Base-by-base conservation (phyloP, 2,888 invertebrate genomes). In the Iselma pallidipennis region DNA sequence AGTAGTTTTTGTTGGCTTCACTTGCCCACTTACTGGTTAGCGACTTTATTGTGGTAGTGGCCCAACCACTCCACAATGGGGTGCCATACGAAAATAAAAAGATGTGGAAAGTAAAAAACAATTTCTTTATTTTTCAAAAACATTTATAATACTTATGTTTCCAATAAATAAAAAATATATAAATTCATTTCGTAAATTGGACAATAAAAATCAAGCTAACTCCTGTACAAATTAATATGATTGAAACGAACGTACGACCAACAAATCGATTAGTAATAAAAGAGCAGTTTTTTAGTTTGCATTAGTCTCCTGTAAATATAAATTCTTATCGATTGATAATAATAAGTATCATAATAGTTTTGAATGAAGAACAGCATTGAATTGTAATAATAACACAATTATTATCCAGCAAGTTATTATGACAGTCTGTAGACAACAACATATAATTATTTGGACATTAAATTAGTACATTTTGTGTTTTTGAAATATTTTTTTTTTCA, bases 91-190 rank as follows among this genome's bases (percentile, higher is more conserved):
- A 4, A n/a, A 29, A 52, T 4, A 25, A 16, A 52, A 4, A 2
- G 7, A 23, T 21, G 31, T 33, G 21, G n/a, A 33, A 52, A 21
- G 19, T 74, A 78, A 74, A 80, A 81, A 81, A 81, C 81, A 81
- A 81, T 77, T 78, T 80, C 79, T 81, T 81, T 81, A 81, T 80
- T 81, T 80, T 67, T 45, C 74, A 79, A 80, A 81, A 81, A 81
- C 81, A 81, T 81, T 81, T 78, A 81, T 81, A 81, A 80, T 81
- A 80, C 76, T 79, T 75, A 74, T 63, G 66, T 68, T 66, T 68
- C 67, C 60, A 65, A 66, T 65, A 66, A 66, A 70, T 65, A 73
- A 74, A 54, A 59, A 75, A 76, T 75, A 75, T 74, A 73, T 74
- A 74, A 74, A 71, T 67, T 73, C 65, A 70, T 74, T 74, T 74